Evolutionary conservation across 2,113 vertebrate genomes (phyloP).

Genomic region (Pteruthius melanotis): DNA sequence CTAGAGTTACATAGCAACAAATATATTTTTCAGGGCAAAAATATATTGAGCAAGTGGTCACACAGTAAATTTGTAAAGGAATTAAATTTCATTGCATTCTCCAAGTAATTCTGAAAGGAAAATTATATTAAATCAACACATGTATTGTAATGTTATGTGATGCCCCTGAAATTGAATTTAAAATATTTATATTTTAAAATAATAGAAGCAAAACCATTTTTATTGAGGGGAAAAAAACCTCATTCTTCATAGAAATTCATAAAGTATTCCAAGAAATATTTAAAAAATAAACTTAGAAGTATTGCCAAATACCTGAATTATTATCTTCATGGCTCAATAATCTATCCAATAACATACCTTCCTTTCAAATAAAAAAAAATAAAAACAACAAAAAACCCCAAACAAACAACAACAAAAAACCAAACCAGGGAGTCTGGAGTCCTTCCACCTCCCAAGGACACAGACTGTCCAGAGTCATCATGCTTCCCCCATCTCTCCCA

Average conservation of each 20-base stretch:
- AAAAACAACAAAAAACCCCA: too few species aligned
- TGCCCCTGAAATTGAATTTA: not conserved
- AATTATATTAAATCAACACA: not conserved
- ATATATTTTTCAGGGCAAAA: not conserved
- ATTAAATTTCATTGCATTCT: not conserved
- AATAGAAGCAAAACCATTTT: not conserved
- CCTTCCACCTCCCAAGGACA: not conserved
- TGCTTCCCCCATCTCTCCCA: not conserved
- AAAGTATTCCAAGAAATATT: not conserved
- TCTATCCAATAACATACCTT: not conserved
- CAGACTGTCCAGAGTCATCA: not conserved
- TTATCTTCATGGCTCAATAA: not conserved
- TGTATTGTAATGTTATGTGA: not conserved
- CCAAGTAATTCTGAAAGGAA: not conserved
- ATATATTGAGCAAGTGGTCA: not conserved
- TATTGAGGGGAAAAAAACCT: too few species aligned
- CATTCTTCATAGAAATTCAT: not conserved
- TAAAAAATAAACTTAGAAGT: not conserved
- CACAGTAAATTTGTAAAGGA: not conserved
- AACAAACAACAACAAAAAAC: not conserved
- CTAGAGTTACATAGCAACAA: not conserved
- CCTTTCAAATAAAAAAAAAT: not conserved
- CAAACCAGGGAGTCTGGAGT: not conserved
- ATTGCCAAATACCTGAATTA: not conserved
- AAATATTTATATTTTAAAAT: not conserved